phyloP scores from a whole-genome alignment of 2,797 vertebrate genomes.

The Phoeniculus purpureus region DNA sequence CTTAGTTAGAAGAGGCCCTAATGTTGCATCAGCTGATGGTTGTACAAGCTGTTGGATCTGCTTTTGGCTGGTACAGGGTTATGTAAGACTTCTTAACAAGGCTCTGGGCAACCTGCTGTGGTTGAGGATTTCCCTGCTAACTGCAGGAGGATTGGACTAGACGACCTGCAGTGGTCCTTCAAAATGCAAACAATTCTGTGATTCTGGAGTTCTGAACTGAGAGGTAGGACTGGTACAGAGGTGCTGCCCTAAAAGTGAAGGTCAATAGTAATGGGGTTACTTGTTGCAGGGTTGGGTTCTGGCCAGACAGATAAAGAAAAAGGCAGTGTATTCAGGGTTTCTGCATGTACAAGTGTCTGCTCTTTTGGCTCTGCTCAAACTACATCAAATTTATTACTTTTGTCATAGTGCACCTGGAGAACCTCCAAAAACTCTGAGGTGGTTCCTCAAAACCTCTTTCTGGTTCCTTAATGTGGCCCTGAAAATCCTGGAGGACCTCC shows the following conservation, averaged over 20 bases:
- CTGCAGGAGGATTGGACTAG: no score
- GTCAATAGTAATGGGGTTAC: rapidly evolving
- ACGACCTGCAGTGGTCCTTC: no score
- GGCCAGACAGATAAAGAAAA: background rate
- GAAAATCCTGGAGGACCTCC: background rate
- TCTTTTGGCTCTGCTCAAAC: background rate
- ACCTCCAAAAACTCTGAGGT: no score
- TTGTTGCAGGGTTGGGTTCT: background rate
- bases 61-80: no score
- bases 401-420: background rate
- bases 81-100: rapidly evolving
- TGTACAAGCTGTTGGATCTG: no score
- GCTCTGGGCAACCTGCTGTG: no score
- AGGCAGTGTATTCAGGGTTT: rapidly evolving
- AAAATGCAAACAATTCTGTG: no score
- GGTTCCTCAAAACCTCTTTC: no score
- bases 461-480: no score
- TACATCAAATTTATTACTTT: background rate
- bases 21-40: no score
- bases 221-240: background rate
- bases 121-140: no score
- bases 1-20: background rate
- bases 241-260: background rate
- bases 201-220: background rate
- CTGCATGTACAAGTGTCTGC: rapidly evolving